These are phyloP conservation scores for Amiota mariae DNA, from an alignment of 2,888 invertebrate species.

Conservation along the genomic window DNA sequence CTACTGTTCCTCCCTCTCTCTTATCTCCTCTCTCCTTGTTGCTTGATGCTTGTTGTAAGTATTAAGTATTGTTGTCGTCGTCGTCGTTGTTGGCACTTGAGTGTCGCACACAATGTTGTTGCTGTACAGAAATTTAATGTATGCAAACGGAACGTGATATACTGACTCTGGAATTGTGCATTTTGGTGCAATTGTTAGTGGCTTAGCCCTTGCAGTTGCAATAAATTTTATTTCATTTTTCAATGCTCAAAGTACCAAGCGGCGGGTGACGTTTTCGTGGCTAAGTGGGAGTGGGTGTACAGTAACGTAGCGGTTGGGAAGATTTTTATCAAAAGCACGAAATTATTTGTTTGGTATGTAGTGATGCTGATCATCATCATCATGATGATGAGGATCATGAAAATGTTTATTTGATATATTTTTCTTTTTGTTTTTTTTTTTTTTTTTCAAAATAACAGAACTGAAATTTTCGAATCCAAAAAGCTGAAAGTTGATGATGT, in stretches of 20 bases:
- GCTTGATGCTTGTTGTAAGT: background rate
- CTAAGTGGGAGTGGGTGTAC: conserved; percentile 21
- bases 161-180: conserved; percentile 44
- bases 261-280: conserved; percentile 18
- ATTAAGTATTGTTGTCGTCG: background rate
- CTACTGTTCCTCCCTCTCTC: background rate
- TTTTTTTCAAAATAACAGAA: background rate
- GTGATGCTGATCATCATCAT: background rate
- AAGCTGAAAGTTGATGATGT: conserved; percentile 5
- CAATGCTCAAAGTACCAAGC: background rate
- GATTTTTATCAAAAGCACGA: conserved; percentile 51
- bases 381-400: conserved; percentile 1
- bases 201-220: conserved; percentile 7
- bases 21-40: no score
- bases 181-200: conserved; percentile 41
- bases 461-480: no score
- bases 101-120: conserved; percentile 4
- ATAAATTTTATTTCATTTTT: conserved; percentile 40
- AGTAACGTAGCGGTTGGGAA: conserved; percentile 18
- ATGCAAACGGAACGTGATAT: conserved; percentile 49
- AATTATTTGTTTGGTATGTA: conserved; percentile 49
- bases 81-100: background rate
- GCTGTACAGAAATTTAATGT: conserved; percentile 26
- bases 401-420: background rate
- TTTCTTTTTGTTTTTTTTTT: background rate